phyloP scores from a whole-genome alignment of 2,797 vertebrate genomes.

The Cryptoblepharus egeriae region DNA sequence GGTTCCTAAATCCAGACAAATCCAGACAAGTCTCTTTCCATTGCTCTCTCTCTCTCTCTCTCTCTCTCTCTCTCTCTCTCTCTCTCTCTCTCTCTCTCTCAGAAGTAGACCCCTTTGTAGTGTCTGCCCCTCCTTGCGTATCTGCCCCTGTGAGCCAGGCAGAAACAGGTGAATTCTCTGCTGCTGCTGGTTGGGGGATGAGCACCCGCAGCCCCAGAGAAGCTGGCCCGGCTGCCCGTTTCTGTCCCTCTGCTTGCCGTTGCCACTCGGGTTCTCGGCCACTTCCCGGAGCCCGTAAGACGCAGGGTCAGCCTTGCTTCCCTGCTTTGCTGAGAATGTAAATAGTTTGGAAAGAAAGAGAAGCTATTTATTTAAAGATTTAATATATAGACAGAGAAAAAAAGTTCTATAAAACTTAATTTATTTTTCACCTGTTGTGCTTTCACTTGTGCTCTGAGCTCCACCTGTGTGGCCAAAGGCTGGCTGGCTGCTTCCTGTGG shows the following conservation, averaged over 20 bases:
- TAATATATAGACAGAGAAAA: not conserved
- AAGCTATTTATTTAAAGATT: constrained; percentile 36
- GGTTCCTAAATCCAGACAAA: too few species aligned
- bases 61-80: too few species aligned
- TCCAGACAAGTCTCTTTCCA: too few species aligned
- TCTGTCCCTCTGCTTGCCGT: fast-evolving
- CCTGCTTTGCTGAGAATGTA: not conserved
- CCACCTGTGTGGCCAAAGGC: too few species aligned
- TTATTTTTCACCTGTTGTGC: constrained; percentile 34
- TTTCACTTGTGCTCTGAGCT: constrained; percentile 13
- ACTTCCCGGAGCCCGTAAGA: too few species aligned
- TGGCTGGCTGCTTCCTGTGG: not conserved
- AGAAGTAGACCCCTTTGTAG: too few species aligned
- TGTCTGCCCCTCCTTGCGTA: too few species aligned
- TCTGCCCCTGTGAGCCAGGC: too few species aligned
- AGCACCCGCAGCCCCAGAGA: too few species aligned
- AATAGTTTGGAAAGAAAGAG: constrained; percentile 16
- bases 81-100: too few species aligned
- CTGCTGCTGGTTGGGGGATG: not conserved
- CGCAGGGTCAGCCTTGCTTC: not conserved
- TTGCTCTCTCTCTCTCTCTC: too few species aligned
- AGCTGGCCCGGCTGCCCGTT: not conserved
- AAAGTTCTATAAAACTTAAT: constrained; percentile 4
- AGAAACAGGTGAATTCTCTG: not conserved
- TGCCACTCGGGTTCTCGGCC: too few species aligned